Conservation (phyloP, 2,113 vertebrate species). For the Ranitomeya imitator region DNA sequence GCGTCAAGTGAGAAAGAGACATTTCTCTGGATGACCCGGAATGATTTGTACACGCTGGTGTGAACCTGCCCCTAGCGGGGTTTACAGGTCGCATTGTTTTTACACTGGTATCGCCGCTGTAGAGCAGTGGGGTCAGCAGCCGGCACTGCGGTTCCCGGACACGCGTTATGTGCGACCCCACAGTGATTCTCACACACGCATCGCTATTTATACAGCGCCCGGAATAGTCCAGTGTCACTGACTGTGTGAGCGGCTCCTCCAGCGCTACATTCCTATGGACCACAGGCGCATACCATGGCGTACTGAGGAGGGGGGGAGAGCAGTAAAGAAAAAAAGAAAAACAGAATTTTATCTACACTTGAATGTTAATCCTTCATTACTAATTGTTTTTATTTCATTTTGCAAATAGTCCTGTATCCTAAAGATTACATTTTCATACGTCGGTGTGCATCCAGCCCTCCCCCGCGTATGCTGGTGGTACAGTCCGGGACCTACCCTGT, state of each 20-base stretch:
- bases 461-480: background rate
- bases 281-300: background rate
- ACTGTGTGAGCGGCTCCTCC: background rate
- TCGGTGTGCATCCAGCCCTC: background rate
- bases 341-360: background rate
- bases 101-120: too few relatives aligned
- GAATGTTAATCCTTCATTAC: background rate
- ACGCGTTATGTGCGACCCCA: too few relatives aligned
- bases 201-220: background rate
- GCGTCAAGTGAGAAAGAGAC: too few relatives aligned
- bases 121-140: too few relatives aligned
- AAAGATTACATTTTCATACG: too few relatives aligned
- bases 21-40: too few relatives aligned
- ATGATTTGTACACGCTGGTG: too few relatives aligned
- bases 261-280: conserved; percentile 30
- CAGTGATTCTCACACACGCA: too few relatives aligned
- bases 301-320: background rate
- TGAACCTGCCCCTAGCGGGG: too few relatives aligned
- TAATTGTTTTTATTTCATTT: background rate
- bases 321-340: background rate
- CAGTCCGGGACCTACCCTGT: background rate
- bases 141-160: too few relatives aligned
- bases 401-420: background rate
- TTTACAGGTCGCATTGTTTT: too few relatives aligned
- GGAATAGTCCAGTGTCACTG: background rate